Conservation (phyloP, 37 sponge, comb jelly and placozoan genomes). For the Halichondria panicea region DNA sequence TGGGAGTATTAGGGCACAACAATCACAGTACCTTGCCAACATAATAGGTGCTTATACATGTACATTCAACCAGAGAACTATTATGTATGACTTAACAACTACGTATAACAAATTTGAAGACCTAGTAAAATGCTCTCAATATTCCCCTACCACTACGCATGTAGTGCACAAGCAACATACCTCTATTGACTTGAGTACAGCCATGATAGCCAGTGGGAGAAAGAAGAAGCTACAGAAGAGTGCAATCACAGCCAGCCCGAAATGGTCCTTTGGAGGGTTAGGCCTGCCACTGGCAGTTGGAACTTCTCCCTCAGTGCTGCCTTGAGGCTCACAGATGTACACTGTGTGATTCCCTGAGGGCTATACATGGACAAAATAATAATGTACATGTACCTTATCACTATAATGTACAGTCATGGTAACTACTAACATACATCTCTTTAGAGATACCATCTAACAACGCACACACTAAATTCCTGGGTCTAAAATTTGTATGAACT, state of each 20-base stretch:
- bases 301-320: neutral
- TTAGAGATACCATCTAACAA: too few species aligned
- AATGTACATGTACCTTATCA: neutral
- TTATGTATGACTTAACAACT: too few species aligned
- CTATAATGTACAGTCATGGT: too few species aligned
- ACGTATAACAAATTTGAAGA: too few species aligned
- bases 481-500: neutral
- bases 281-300: neutral
- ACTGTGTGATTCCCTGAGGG: conserved; percentile 53
- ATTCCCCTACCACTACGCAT: too few species aligned
- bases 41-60: too few species aligned
- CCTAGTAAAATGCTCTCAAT: too few species aligned
- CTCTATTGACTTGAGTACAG: conserved; percentile 41
- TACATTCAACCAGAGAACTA: too few species aligned
- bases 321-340: conserved; percentile 23
- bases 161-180: conserved; percentile 9
- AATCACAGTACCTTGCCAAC: too few species aligned
- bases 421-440: too few species aligned
- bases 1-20: too few species aligned
- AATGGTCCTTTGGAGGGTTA: conserved; percentile 29
- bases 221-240: conserved; percentile 46
- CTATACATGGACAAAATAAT: neutral
- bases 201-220: conserved; percentile 35
- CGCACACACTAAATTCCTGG: neutral
- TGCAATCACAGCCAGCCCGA: conserved; percentile 18